These are phyloP conservation scores for Meta bourneti DNA, from an alignment of 2,888 invertebrate species.

Conservation along the genomic window DNA sequence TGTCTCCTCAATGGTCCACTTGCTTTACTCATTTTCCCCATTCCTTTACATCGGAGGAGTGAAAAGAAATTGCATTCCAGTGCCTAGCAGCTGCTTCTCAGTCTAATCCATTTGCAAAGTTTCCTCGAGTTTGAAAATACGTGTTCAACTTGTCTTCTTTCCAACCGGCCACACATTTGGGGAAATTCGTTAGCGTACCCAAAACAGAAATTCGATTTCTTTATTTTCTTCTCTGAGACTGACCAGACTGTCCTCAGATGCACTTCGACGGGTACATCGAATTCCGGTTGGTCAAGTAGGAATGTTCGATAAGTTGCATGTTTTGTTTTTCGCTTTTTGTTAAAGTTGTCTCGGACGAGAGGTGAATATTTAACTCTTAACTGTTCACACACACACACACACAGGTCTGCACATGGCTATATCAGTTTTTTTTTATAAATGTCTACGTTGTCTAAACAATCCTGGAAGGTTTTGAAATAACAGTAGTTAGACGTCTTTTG, in stretches of 20 bases:
- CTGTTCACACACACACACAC: too few species aligned
- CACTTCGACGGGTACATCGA: background rate
- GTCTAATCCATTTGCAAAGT: background rate
- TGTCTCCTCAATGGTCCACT: background rate
- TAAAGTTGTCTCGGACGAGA: too few species aligned
- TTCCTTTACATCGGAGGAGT: background rate
- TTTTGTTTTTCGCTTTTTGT: too few species aligned
- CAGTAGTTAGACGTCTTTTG: too few species aligned
- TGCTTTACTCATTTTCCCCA: background rate
- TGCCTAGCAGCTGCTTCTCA: background rate
- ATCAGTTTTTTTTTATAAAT: too few species aligned
- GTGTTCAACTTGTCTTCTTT: background rate
- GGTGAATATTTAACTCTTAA: too few species aligned
- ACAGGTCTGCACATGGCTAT: too few species aligned
- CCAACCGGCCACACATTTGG: background rate
- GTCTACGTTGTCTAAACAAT: too few species aligned
- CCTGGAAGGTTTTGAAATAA: too few species aligned
- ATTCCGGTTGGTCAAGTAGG: too few species aligned
- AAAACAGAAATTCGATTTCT: background rate
- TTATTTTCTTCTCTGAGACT: background rate
- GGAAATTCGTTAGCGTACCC: background rate
- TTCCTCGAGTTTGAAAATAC: background rate
- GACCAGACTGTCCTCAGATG: background rate
- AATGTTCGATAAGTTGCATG: too few species aligned
- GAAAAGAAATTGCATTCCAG: background rate